Evolutionary conservation across 2,797 vertebrate species (phyloP).

Genomic region (Hylomyscus alleni): DNA sequence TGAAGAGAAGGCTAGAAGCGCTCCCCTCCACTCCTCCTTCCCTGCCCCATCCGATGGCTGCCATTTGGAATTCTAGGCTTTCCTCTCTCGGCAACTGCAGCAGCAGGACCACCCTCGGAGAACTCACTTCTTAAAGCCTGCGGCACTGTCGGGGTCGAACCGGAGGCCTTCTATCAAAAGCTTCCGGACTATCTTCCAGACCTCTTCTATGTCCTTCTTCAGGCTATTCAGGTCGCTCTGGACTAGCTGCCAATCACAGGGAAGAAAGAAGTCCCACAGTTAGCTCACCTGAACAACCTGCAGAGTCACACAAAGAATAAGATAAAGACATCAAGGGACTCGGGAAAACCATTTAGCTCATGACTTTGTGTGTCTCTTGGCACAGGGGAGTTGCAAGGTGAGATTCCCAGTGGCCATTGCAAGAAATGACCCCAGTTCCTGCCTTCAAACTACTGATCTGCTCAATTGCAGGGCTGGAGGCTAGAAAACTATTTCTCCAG

Average conservation of each 20-base stretch:
- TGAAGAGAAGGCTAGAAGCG: background rate
- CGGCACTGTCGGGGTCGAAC: constrained; percentile 72
- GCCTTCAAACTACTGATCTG: background rate
- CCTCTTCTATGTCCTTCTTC: constrained; percentile 82
- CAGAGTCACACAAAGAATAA: background rate
- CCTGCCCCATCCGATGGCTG: background rate
- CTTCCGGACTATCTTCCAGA: constrained; percentile 83
- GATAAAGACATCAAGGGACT: background rate
- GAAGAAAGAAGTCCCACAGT: background rate
- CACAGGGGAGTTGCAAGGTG: background rate
- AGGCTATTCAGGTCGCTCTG: constrained; percentile 80
- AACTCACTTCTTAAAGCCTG: constrained; percentile 84
- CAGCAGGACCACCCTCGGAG: background rate
- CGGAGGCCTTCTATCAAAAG: constrained; percentile 78
- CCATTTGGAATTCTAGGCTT: background rate
- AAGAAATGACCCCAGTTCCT: background rate
- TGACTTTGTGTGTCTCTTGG: too few species aligned
- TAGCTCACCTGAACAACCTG: background rate
- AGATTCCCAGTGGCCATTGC: background rate
- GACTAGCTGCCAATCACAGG: constrained; percentile 76
- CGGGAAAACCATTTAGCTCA: background rate
- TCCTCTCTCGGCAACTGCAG: background rate
- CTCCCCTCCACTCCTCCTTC: background rate
- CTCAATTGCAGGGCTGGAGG: background rate
- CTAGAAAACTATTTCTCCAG: background rate